Conservation (phyloP, 1,140 invertebrate genomes). For the Pseudomyrmex sp. region DNA sequence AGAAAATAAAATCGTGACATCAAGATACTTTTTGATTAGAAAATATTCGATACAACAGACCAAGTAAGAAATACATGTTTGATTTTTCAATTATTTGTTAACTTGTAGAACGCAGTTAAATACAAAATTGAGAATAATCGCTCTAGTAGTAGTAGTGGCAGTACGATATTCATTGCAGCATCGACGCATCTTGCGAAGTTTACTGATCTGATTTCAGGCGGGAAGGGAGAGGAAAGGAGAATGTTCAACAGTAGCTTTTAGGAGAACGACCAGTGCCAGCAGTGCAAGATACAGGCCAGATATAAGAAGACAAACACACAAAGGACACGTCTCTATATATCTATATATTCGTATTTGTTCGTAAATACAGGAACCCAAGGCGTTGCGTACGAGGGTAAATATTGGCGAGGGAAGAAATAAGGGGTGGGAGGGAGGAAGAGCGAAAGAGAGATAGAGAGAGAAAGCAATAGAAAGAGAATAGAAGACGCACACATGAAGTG, state of each 20-base stretch:
- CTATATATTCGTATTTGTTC: conserved; percentile 78
- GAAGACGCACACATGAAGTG: conserved; percentile 56
- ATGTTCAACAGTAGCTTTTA: conserved; percentile 59
- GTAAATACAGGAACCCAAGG: conserved; percentile 80
- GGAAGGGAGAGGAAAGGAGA: no score
- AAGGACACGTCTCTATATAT: conserved; percentile 67
- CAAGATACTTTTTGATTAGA: conserved; percentile 13
- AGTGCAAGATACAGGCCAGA: conserved; percentile 72
- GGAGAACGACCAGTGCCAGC: conserved; percentile 58
- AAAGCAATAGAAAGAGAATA: conserved; percentile 23
- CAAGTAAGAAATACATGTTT: not conserved
- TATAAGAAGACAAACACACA: conserved; percentile 82
- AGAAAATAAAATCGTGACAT: conserved; percentile 33
- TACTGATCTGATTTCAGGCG: conserved; percentile 57
- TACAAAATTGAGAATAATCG: conserved; percentile 6
- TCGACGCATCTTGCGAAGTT: conserved; percentile 13
- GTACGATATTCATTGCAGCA: conserved; percentile 4
- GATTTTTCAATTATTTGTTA: not conserved
- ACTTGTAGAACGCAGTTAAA: not conserved
- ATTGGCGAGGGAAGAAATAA: conserved; percentile 63
- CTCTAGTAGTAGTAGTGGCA: not conserved
- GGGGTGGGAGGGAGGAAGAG: conserved; percentile 30
- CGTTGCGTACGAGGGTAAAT: conserved; percentile 80
- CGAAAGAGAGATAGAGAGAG: not conserved
- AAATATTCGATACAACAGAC: conserved; percentile 1